Conservation (phyloP, 2,113 vertebrate species). For the Eptesicus fuscus region DNA sequence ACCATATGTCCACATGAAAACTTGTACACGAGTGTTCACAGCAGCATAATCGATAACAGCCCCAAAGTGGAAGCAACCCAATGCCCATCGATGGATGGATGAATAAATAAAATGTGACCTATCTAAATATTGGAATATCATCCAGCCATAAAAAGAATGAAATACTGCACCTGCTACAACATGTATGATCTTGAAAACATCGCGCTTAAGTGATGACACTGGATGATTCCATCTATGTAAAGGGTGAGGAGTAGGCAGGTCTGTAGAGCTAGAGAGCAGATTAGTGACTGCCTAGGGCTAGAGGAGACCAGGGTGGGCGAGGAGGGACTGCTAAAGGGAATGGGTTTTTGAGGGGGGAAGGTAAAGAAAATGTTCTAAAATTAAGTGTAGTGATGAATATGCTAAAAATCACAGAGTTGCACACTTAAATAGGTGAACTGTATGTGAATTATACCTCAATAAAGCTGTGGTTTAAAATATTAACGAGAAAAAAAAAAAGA, state of each 20-base stretch:
- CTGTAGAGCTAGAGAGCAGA: not conserved
- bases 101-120: not conserved
- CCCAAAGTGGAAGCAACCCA: not conserved
- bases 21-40: not conserved
- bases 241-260: not conserved
- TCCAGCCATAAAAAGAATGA: not conserved
- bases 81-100: not conserved
- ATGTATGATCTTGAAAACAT: not conserved
- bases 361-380: not conserved
- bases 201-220: not conserved
- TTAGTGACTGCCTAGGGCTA: not conserved
- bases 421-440: not conserved
- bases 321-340: not conserved
- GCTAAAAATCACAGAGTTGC: not conserved
- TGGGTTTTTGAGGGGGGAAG: not conserved
- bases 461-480: constrained; percentile 10
- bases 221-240: not conserved
- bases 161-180: accelerated
- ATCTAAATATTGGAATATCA: accelerated
- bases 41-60: not conserved
- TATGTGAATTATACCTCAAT: not conserved
- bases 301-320: not conserved
- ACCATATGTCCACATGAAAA: not conserved
- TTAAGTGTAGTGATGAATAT: not conserved
- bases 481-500: not conserved